Conservation (phyloP, 64 coral and sea anemone genomes). For the Pocillopora verrucosa region DNA sequence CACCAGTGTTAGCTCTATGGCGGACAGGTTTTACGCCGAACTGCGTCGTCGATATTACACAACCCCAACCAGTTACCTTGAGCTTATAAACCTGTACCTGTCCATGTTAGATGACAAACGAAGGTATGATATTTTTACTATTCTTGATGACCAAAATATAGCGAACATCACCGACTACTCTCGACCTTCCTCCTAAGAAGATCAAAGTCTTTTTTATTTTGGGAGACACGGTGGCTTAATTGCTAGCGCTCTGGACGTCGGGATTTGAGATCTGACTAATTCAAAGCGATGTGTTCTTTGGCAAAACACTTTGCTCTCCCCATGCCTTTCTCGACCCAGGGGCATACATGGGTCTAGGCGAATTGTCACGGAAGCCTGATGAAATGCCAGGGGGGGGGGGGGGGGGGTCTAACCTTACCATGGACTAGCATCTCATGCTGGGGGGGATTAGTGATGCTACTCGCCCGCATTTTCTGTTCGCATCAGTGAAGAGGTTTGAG, state of each 20-base stretch:
- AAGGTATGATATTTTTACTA: conserved; percentile 47
- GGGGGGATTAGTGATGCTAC: neutral
- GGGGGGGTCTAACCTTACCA: no score
- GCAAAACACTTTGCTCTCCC: no score
- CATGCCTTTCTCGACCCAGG: no score
- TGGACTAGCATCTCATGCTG: no score
- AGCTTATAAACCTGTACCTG: conserved; percentile 96
- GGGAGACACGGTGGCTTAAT: no score
- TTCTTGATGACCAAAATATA: neutral
- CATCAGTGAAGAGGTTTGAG: neutral
- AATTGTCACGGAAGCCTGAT: no score
- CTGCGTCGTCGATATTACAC: conserved; percentile 94
- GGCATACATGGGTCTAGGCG: no score
- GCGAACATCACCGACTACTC: neutral
- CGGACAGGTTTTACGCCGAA: conserved; percentile 90
- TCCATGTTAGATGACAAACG: conserved; percentile 94
- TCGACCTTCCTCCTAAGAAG: neutral
- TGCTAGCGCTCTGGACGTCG: no score
- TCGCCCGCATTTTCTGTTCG: neutral
- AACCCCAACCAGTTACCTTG: conserved; percentile 96
- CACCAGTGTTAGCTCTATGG: conserved; percentile 90
- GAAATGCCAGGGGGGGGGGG: no score
- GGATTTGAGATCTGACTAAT: no score
- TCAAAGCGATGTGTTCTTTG: no score
- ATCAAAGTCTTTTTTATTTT: neutral